Conservation (phyloP, 2,888 invertebrate species). For the Agonopterix alstromeriana region DNA sequence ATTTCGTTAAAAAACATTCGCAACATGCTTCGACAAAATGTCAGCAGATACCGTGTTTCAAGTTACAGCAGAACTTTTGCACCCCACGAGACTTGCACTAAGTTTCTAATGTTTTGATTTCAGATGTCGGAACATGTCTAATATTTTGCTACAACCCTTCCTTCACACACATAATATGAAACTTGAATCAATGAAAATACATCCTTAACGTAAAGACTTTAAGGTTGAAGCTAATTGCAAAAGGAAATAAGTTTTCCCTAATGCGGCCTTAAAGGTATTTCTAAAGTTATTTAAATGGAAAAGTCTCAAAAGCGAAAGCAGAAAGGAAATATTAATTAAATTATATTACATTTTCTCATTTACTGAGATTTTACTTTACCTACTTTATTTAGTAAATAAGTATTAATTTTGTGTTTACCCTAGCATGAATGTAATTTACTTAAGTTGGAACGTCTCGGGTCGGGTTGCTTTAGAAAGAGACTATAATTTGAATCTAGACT, state of each 20-base stretch:
- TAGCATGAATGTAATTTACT: no score
- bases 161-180: slow-evolving; percentile 12
- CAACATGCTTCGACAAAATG: background rate
- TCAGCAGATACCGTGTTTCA: slow-evolving; percentile 25
- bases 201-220: slow-evolving; percentile 7
- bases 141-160: slow-evolving; percentile 47
- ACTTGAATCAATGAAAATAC: slow-evolving; percentile 10
- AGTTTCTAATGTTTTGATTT: slow-evolving; percentile 62
- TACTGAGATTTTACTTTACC: background rate
- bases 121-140: slow-evolving; percentile 62
- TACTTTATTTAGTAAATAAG: no score
- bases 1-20: no score
- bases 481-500: no score
- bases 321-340: slow-evolving; percentile 41
- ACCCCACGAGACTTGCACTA: slow-evolving; percentile 25
- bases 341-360: slow-evolving; percentile 26
- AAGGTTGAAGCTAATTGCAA: slow-evolving; percentile 11
- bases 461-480: no score
- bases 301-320: slow-evolving; percentile 26
- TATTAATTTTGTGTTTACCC: no score
- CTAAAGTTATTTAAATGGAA: slow-evolving; percentile 42
- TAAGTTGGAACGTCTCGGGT: no score
- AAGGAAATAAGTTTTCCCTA: slow-evolving; percentile 8
- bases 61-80: slow-evolving; percentile 5
- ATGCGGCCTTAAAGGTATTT: slow-evolving; percentile 30